phyloP scores from a whole-genome alignment of 2,888 invertebrate genomes.

The Caenorhabditis sp. region DNA sequence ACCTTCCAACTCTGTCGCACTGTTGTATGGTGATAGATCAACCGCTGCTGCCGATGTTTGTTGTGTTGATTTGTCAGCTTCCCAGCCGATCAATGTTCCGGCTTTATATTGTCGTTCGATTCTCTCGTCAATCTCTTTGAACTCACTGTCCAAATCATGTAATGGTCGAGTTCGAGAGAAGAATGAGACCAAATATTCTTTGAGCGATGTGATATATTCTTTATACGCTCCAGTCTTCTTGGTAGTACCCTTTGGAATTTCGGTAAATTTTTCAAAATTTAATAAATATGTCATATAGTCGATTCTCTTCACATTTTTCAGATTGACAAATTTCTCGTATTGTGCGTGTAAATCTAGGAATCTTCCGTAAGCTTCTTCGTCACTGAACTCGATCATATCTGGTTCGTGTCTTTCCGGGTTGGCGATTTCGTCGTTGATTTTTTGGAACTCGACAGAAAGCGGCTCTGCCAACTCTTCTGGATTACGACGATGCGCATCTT shows the following conservation, averaged over 20 bases:
- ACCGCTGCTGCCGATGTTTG: slow-evolving; percentile 79
- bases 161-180: slow-evolving; percentile 65
- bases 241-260: slow-evolving; percentile 81
- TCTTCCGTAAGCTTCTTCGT: slow-evolving; percentile 91
- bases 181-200: slow-evolving; percentile 60
- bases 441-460: slow-evolving; percentile 89
- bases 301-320: slow-evolving; percentile 88
- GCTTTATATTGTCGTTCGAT: slow-evolving; percentile 87
- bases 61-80: slow-evolving; percentile 61
- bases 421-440: slow-evolving; percentile 63
- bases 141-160: slow-evolving; percentile 53
- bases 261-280: slow-evolving; percentile 92
- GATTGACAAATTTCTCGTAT: slow-evolving; percentile 92
- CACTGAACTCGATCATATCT: slow-evolving; percentile 85
- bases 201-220: slow-evolving; percentile 81
- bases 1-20: slow-evolving; percentile 94
- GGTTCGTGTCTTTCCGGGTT: slow-evolving; percentile 67
- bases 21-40: slow-evolving; percentile 96
- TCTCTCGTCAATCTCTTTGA: slow-evolving; percentile 37
- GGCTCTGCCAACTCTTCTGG: slow-evolving; percentile 82
- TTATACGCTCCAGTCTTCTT: slow-evolving; percentile 74
- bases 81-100: slow-evolving; percentile 91
- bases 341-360: slow-evolving; percentile 96
- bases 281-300: slow-evolving; percentile 95
- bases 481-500: slow-evolving; percentile 82